A percentile compares a stretch with the other conserved stretches of the same genome.
These are phyloP conservation scores for Apogon hyalosoma DNA, from an alignment of 2,797 vertebrate genomes.

Conservation along the genomic window DNA sequence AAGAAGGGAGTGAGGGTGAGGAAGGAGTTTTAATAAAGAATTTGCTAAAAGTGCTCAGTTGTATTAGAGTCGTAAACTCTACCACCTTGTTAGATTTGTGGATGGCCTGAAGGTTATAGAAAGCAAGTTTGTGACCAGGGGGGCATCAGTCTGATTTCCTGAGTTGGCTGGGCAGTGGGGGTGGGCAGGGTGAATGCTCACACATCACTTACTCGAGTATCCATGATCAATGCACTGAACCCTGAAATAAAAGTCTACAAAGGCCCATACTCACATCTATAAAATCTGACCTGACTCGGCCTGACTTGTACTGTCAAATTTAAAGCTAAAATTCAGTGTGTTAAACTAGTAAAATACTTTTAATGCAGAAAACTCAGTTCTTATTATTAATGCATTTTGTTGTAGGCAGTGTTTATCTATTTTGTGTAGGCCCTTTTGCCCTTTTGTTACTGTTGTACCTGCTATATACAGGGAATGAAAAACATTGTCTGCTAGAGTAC, in stretches of 20 bases:
- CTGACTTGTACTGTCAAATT: not conserved
- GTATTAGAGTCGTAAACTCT: constrained; percentile 66
- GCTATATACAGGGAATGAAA: too few species aligned
- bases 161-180: constrained; percentile 27
- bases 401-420: too few species aligned
- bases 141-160: constrained; percentile 48
- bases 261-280: constrained; percentile 10
- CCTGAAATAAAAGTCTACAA: constrained; percentile 48
- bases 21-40: constrained; percentile 62
- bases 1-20: constrained; percentile 34
- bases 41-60: constrained; percentile 57
- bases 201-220: constrained; percentile 45
- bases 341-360: too few species aligned
- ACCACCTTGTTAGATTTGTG: constrained; percentile 51
- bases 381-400: too few species aligned
- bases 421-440: too few species aligned
- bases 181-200: constrained; percentile 34
- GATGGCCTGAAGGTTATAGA: constrained; percentile 54
- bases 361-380: too few species aligned
- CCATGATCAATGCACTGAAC: constrained; percentile 49
- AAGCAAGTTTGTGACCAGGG: constrained; percentile 35
- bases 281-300: constrained; percentile 8
- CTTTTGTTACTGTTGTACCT: too few species aligned
- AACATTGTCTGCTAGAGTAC: too few species aligned
- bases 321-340: constrained; percentile 9